These are phyloP conservation scores for Ochropacha duplaris DNA, from an alignment of 2,888 invertebrate genomes.

Conservation along the genomic window DNA sequence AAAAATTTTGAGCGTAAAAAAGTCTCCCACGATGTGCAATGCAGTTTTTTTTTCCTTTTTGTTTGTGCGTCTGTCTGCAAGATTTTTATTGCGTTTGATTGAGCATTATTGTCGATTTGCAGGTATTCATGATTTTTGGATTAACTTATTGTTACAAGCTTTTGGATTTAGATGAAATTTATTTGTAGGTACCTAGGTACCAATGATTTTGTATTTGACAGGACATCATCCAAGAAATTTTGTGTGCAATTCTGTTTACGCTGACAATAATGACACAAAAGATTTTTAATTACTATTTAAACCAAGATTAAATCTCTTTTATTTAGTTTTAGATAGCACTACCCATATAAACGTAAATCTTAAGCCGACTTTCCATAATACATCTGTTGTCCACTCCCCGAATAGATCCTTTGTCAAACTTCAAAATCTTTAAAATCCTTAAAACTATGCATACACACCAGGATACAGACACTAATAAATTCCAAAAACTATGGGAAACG, in stretches of 20 bases:
- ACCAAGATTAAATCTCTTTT: not conserved
- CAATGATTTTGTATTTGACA: not conserved
- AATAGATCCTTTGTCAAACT: conserved; percentile 25
- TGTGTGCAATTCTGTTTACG: no score
- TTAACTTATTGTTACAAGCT: conserved; percentile 16
- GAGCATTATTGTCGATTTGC: conserved; percentile 39
- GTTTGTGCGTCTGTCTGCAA: conserved; percentile 35
- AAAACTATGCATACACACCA: conserved; percentile 38
- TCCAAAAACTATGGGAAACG: conserved; percentile 73
- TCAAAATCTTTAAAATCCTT: conserved; percentile 18
- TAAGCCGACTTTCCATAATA: conserved; percentile 9
- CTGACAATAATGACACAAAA: no score
- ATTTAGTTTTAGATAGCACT: not conserved
- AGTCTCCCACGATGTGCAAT: conserved; percentile 66
- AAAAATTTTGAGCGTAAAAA: conserved; percentile 50
- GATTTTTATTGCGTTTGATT: conserved; percentile 55
- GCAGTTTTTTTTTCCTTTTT: conserved; percentile 53
- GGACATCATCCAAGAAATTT: no score
- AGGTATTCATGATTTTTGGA: conserved; percentile 16
- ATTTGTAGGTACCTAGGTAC: not conserved
- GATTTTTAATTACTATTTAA: not conserved
- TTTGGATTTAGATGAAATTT: conserved; percentile 4
- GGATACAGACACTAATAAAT: conserved; percentile 52
- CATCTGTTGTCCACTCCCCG: conserved; percentile 39
- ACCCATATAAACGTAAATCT: not conserved